These are phyloP conservation scores for Cichlasoma orientale DNA, from an alignment of 2,797 vertebrate genomes.

Conservation along the genomic window DNA sequence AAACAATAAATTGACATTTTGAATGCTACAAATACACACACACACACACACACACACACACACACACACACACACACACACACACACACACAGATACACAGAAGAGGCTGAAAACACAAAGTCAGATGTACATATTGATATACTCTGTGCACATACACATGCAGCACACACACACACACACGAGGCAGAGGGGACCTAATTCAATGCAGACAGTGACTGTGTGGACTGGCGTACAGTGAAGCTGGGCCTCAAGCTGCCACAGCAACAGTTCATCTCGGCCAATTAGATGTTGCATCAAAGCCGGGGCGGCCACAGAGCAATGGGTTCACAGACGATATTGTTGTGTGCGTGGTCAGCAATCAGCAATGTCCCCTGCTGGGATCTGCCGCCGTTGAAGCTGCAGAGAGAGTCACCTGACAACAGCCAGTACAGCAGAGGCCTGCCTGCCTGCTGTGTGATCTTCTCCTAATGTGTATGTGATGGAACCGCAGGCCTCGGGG, in stretches of 20 bases:
- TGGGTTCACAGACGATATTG: conserved; percentile 77
- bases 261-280: conserved; percentile 80
- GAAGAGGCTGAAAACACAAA: conserved; percentile 9
- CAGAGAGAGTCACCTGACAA: conserved; percentile 77
- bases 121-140: conserved; percentile 43
- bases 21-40: background rate
- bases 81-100: background rate
- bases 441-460: conserved; percentile 71
- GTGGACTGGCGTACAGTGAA: conserved; percentile 68
- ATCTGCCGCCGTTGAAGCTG: conserved; percentile 64
- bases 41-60: conserved; percentile 4
- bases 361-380: conserved; percentile 77
- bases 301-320: conserved; percentile 65
- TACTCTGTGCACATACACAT: conserved; percentile 4
- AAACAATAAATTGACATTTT: background rate
- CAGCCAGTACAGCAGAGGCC: conserved; percentile 61
- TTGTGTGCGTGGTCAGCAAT: conserved; percentile 81
- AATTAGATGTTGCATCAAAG: conserved; percentile 82
- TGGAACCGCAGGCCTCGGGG: conserved; percentile 53
- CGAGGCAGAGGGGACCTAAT: conserved; percentile 74
- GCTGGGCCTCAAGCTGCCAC: conserved; percentile 72
- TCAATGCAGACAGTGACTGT: conserved; percentile 72
- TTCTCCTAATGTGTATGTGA: conserved; percentile 64
- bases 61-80: conserved; percentile 6
- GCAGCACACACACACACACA: conserved; percentile 25